Evolutionary conservation across 2,113 vertebrate species (phyloP).

Genomic region (Gymnarchus niloticus): DNA sequence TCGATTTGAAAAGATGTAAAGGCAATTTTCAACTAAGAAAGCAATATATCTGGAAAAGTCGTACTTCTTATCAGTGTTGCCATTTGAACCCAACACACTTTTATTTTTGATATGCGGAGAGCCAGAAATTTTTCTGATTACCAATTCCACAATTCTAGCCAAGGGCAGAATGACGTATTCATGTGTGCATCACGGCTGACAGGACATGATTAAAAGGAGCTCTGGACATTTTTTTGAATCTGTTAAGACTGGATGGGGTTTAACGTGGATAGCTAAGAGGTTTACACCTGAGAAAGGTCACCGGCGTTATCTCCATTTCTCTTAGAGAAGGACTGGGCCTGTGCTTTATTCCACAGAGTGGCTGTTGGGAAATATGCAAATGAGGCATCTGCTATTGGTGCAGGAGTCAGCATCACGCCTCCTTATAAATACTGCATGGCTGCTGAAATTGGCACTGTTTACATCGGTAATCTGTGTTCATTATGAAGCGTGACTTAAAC

Average conservation of each 20-base stretch:
- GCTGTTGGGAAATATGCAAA: constrained; percentile 9
- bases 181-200: not conserved
- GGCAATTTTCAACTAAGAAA: not conserved
- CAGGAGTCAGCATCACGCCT: not conserved
- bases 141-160: not conserved
- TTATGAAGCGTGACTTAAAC: constrained; percentile 4
- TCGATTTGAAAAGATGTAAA: not conserved
- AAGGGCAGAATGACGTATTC: not conserved
- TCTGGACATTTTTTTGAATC: not conserved
- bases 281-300: not conserved
- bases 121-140: not conserved
- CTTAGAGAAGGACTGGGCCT: not conserved
- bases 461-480: not conserved
- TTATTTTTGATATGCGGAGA: not conserved
- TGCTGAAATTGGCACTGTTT: not conserved
- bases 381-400: not conserved
- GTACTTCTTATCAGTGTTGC: not conserved
- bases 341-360: not conserved
- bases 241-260: not conserved
- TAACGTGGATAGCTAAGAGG: not conserved
- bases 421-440: not conserved
- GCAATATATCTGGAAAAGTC: not conserved
- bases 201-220: not conserved
- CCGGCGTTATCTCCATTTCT: not conserved
- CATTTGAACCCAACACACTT: not conserved